A percentile compares a stretch with the other conserved stretches of the same genome.
Conservation (phyloP, 1,140 invertebrate genomes). For the Chrysomallon squamiferum region DNA sequence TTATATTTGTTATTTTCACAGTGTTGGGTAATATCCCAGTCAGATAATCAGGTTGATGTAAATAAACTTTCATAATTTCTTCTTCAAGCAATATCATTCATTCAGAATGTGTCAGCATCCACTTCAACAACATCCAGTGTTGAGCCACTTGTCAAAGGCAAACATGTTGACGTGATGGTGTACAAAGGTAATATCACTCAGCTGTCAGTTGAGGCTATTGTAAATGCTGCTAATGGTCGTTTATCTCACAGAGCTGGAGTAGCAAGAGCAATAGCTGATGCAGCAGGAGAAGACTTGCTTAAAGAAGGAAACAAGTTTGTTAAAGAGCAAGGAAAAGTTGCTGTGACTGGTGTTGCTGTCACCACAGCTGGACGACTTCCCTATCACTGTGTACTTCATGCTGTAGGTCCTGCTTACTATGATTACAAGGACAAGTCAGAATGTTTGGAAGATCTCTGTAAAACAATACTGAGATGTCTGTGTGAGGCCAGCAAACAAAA, state of each 20-base stretch:
- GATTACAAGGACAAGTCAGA: slow-evolving; percentile 13
- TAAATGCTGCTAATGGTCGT: slow-evolving; percentile 33
- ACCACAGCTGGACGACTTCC: slow-evolving; percentile 23
- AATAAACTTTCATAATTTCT: too few species aligned
- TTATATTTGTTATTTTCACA: too few species aligned
- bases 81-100: too few species aligned
- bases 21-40: too few species aligned
- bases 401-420: slow-evolving; percentile 23
- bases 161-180: background rate
- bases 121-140: too few species aligned
- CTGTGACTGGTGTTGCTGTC: slow-evolving; percentile 12
- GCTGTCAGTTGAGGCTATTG: slow-evolving; percentile 23
- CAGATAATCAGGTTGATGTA: too few species aligned
- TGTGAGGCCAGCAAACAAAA: background rate
- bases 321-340: background rate
- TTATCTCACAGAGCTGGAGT: slow-evolving; percentile 32
- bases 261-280: slow-evolving; percentile 28
- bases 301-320: slow-evolving; percentile 25
- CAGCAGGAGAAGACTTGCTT: slow-evolving; percentile 24
- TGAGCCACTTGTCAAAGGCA: background rate
- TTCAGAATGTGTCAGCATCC: too few species aligned
- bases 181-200: slow-evolving; percentile 8
- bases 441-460: slow-evolving; percentile 10
- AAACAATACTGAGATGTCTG: slow-evolving; percentile 18
- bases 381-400: slow-evolving; percentile 28